These are phyloP conservation scores for Lepidocolaptes lacrymiger DNA, from an alignment of 2,797 vertebrate species.

Conservation along the genomic window DNA sequence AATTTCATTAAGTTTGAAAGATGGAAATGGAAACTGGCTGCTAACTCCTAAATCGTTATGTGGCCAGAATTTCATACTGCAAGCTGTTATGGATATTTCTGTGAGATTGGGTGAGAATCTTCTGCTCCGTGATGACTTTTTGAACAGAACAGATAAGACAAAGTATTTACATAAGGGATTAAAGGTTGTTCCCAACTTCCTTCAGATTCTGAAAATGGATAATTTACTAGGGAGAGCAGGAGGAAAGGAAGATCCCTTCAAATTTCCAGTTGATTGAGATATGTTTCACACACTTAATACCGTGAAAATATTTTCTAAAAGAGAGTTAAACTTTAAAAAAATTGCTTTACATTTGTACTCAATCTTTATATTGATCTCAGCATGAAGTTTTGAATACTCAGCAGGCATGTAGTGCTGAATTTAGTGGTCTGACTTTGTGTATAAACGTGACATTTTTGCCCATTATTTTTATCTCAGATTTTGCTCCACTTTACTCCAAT, in stretches of 20 bases:
- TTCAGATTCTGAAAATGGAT: neutral
- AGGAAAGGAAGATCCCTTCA: neutral
- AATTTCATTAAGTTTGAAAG: neutral
- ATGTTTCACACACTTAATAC: neutral
- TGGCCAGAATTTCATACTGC: neutral
- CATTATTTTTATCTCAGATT: conserved; percentile 2
- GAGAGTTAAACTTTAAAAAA: neutral
- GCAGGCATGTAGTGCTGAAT: neutral
- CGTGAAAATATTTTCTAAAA: neutral
- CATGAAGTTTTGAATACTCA: neutral
- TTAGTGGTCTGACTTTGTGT: neutral
- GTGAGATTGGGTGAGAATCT: neutral
- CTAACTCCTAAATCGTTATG: neutral
- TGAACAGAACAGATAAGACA: neutral
- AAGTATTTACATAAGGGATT: neutral
- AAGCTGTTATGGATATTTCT: neutral
- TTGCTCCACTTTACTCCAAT: neutral
- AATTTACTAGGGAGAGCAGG: neutral
- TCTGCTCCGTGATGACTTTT: neutral
- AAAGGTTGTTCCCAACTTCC: neutral
- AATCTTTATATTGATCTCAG: neutral
- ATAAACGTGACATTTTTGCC: conserved; percentile 12
- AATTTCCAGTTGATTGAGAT: neutral
- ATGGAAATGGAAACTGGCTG: neutral
- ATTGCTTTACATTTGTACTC: neutral